Percentiles rank a stretch among this genome's conserved stretches.
phyloP scores from a whole-genome alignment of 2,888 invertebrate species.

The Trissonchulus latispiculum region DNA sequence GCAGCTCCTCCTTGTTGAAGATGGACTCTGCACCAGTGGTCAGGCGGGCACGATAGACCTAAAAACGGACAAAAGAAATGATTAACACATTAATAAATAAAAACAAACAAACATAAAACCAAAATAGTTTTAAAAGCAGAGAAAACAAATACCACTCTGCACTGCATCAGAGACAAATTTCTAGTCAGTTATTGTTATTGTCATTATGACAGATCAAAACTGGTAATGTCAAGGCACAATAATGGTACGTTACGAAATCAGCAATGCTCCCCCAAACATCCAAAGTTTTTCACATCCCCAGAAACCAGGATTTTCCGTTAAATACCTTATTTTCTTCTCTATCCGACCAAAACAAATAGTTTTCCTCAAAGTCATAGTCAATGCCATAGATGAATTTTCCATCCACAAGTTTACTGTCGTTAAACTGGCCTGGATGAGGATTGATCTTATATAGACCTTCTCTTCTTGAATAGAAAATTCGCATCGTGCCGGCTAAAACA shows the following conservation, averaged over 20 bases:
- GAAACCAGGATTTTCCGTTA: too few relatives aligned
- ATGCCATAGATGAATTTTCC: slow-evolving; percentile 56
- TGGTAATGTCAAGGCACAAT: too few relatives aligned
- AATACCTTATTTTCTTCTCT: slow-evolving; percentile 39
- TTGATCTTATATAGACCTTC: slow-evolving; percentile 34
- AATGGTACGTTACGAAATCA: too few relatives aligned
- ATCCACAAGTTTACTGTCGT: slow-evolving; percentile 33
- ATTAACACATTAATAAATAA: too few relatives aligned
- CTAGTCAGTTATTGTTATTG: too few relatives aligned
- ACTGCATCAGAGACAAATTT: too few relatives aligned
- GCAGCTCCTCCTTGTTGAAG: slow-evolving; percentile 31
- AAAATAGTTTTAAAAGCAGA: too few relatives aligned
- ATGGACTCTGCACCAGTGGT: background rate
- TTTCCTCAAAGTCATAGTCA: slow-evolving; percentile 83
- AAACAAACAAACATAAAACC: too few relatives aligned
- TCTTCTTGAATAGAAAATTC: slow-evolving; percentile 37
- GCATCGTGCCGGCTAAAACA: slow-evolving; percentile 35
- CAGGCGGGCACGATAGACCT: slow-evolving; percentile 12
- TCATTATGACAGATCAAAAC: too few relatives aligned
- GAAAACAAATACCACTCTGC: too few relatives aligned
- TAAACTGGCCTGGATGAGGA: slow-evolving; percentile 1
- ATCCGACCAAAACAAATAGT: slow-evolving; percentile 70
- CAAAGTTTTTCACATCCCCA: background rate
- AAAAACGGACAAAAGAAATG: too few relatives aligned
- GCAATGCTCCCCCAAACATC: too few relatives aligned